These are phyloP conservation scores for Typhlomys cinereus DNA, from an alignment of 2,113 vertebrate species.

Conservation along the genomic window DNA sequence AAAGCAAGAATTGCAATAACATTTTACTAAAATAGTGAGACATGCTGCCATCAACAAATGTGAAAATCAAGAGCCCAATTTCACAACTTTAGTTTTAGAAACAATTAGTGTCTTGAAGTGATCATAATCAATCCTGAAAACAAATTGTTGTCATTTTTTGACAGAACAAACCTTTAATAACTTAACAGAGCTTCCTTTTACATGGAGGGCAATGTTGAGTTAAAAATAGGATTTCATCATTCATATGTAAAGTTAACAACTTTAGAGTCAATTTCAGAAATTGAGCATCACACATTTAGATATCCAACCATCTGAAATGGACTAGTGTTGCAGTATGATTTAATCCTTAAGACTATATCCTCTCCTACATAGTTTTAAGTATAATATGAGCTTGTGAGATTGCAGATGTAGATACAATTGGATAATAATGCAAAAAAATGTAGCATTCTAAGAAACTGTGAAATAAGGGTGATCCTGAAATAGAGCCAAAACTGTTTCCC, in stretches of 20 bases:
- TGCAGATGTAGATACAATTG: not conserved
- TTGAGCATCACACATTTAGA: conserved; percentile 5
- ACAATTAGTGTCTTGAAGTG: not conserved
- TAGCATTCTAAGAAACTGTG: not conserved
- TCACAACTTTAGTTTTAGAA: no score
- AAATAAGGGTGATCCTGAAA: not conserved
- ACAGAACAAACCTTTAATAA: not conserved
- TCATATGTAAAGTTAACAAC: conserved; percentile 39
- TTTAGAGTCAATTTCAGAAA: not conserved
- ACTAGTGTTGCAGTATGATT: not conserved
- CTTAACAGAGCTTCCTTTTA: not conserved
- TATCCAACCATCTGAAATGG: not conserved
- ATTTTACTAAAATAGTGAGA: no score
- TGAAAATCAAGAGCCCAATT: no score
- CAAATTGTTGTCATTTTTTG: not conserved
- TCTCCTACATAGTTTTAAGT: not conserved
- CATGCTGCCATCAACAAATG: no score
- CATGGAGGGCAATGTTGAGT: not conserved
- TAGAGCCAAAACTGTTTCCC: not conserved
- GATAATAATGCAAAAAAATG: not conserved
- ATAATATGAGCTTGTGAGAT: not conserved
- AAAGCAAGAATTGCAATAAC: no score
- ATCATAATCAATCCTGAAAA: not conserved
- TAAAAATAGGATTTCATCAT: conserved; percentile 22
- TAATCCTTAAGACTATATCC: not conserved